Base-by-base conservation (phyloP, 2,888 invertebrate genomes). In the Spisula solida region DNA sequence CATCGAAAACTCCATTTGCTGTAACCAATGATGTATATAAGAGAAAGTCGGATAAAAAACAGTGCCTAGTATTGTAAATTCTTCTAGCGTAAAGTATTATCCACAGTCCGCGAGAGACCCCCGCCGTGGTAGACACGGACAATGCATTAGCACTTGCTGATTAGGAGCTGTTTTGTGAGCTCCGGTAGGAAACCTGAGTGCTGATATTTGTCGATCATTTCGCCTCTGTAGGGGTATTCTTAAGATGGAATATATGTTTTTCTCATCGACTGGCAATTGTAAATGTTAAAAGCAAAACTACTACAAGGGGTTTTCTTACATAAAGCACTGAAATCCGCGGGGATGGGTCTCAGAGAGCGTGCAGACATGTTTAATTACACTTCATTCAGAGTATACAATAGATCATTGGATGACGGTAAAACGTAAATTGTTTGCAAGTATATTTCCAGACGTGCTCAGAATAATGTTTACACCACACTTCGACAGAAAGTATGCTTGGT, bases 131-230 rank as follows among this genome's bases (percentile, higher is more conserved):
- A 34, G 48, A 92, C 92, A 92, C 86, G 92, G 91, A 91, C 92
- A 90, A 89, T 89, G 91, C 92, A 92, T 92, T 92, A 92, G 88
- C 86, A 84, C 92, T 90, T 90, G 90, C 88, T 88, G 91, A 41
- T 89, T 91, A 84, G 55, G 81, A 90, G 70, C 80, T 90, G 90
- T 87, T 85, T 78, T 87, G 87, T 82, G 82, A 81, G 78, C 82
- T 70, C 31, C 75, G 55, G 85, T 86, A 81, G 90, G 90, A 88
- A 90, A 90, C 86, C 79, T 70, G 86, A 87, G 88, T 51, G 51
- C 86, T 84, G 86, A 82, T 88, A 88, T 79, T 86, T 75, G 70
- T 84, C 81, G 86, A 70, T 80, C 75, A 60, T 80, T 83, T 81
- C 84, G 79, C 82, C 78, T 79, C 87, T 87, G 85, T 83, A 85